Evolutionary conservation across 30 jellyfish, hydroid and myxozoan genomes (phyloP).

Genomic region (Hydra vulgaris): DNA sequence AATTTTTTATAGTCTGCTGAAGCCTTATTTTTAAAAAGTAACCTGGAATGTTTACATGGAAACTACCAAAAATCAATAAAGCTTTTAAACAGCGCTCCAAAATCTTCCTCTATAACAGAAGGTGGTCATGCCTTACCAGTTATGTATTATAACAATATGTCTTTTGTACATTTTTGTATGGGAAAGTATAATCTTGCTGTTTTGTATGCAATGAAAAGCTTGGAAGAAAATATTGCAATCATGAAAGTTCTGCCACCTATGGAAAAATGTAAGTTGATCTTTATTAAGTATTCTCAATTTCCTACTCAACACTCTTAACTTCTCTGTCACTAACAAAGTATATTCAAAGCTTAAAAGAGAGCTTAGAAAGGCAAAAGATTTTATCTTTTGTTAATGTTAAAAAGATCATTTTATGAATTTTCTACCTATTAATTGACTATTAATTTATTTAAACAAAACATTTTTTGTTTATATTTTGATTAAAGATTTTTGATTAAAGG

Average conservation of each 20-base stretch:
- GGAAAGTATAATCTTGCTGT: slow-evolving; percentile 65
- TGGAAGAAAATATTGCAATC: slow-evolving; percentile 65
- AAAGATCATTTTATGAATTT: too few species aligned
- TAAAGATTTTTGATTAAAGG: too few species aligned
- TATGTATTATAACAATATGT: slow-evolving; percentile 67
- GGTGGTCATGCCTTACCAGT: slow-evolving; percentile 61
- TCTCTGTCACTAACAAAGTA: too few species aligned
- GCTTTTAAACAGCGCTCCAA: slow-evolving; percentile 66
- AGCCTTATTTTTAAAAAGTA: slow-evolving; percentile 75
- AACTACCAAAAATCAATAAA: slow-evolving; percentile 78
- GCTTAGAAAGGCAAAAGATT: too few species aligned
- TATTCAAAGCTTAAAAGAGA: too few species aligned
- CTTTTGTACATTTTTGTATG: slow-evolving; percentile 63
- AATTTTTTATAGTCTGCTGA: slow-evolving; percentile 91
- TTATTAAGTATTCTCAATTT: not conserved
- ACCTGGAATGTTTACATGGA: slow-evolving; percentile 61
- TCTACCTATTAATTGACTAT: too few species aligned
- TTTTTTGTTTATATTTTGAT: too few species aligned
- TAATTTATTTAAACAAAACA: too few species aligned
- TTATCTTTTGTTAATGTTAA: too few species aligned
- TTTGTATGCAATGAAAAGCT: slow-evolving; percentile 58
- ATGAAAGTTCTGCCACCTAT: slow-evolving; percentile 79
- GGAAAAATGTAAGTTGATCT: slow-evolving; percentile 64
- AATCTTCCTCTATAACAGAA: slow-evolving; percentile 26
- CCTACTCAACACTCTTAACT: too few species aligned